phyloP scores from a whole-genome alignment of 1,140 invertebrate species.

The Metaphire vulgaris region DNA sequence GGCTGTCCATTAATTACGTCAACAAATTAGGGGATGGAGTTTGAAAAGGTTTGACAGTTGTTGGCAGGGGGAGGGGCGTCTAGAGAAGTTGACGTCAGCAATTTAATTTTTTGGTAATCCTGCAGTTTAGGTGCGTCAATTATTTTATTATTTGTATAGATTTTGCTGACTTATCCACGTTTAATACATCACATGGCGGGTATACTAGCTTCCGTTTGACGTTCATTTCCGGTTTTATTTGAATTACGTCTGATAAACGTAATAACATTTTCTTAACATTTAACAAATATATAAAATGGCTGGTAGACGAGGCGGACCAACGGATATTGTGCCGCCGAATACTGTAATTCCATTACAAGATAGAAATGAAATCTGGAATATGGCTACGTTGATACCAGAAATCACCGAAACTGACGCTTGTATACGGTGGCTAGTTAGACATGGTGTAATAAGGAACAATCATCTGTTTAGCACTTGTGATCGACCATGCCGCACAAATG shows the following conservation, averaged over 20 bases:
- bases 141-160: too few relatives aligned
- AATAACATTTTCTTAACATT: not conserved
- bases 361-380: not conserved
- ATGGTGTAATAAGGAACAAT: not conserved
- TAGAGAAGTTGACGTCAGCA: too few relatives aligned
- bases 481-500: not conserved
- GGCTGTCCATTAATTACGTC: too few relatives aligned
- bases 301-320: not conserved
- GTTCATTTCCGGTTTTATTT: not conserved
- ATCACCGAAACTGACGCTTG: not conserved
- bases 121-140: too few relatives aligned
- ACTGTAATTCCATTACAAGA: not conserved
- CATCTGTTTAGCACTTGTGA: not conserved
- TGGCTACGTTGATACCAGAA: too few relatives aligned
- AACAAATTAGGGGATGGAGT: too few relatives aligned
- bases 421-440: not conserved
- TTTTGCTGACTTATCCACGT: too few relatives aligned
- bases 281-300: not conserved
- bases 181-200: too few relatives aligned
- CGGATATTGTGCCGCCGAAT: conserved; percentile 1
- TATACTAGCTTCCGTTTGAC: not conserved
- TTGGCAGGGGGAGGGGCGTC: too few relatives aligned
- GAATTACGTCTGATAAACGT: not conserved
- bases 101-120: too few relatives aligned
- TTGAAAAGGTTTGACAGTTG: too few relatives aligned